Base-by-base conservation (phyloP, 2,888 invertebrate genomes). In the Podotricha telesiphe region DNA sequence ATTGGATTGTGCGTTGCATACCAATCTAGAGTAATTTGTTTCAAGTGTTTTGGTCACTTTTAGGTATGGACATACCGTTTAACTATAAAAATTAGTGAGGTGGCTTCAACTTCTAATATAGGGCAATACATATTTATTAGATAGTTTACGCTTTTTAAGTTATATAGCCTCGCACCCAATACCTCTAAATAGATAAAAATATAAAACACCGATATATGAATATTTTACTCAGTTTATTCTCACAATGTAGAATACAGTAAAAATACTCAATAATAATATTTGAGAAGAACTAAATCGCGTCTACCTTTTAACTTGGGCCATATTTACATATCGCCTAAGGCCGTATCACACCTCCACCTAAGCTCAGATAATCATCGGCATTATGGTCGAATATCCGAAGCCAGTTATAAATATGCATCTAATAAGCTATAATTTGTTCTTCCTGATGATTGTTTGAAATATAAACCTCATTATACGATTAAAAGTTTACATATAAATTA, bases 281-380 rank as follows among this genome's bases (percentile, higher is more conserved):
- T 8, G 37, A 37, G 1, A 42, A 42, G 1, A 42, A 13, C 42
- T 42, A 45, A 59, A 45, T n/a, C 59, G 45, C 45, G 6, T 45
- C 0, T 20, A 34, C 17, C 53, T 67, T 42, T 2, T 47, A 22
- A 47, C 61, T 65, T 67, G 45, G 11, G 51, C 47, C 65, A 47
- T 19, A 34, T 22, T 7, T 1, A 7, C 11, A 34, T 63, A 28
- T 15, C 40, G 73, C 83, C 79, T 73, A 65, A 76, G 84, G 84
- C 82, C 78, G 75, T 81, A 78, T 83, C 80, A 83, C 86, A 86
- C 86, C 83, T 85, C 73, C 75, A 72, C 76, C 74, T 71, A 65
- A 67, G 56, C 67, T 50, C 59, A 68, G 74, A 73, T 72, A 67
- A 65, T 48, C 64, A 70, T 68, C 68, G 50, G 19, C 48, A 37